Evolutionary conservation across 2,113 vertebrate genomes (phyloP), one percentile per base, ranked within the genome.

Genomic region (Talpa occidentalis): DNA sequence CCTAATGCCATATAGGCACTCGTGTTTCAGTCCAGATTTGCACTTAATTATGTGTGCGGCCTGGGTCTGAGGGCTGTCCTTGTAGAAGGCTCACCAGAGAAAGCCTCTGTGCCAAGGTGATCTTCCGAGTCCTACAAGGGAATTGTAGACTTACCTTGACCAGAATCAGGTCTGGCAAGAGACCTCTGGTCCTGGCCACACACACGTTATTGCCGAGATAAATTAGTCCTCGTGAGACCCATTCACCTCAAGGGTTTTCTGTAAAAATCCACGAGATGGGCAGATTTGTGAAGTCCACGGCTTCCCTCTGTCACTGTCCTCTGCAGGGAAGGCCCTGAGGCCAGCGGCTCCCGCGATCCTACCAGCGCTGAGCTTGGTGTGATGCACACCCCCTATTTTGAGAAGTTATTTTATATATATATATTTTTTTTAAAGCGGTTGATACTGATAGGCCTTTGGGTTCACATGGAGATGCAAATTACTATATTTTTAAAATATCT

Each of bases 401-500:
- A 88, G 42, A 80, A 30, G 14, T 40, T 37, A 19, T 72, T 87
- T 60, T 10, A 35, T 26, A 60, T 26, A 44, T 14, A 2, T 77
- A 21, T 37, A 49, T 56, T 62, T 73, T 40, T 70, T 85, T 76
- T 54, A n/a, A 59, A 59, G n/a, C 37, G 49, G 14, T 89, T 59
- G 60, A 77, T 35, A 30, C 6, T 35, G 37, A 64, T 56, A 64
- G 16, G 24, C 37, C 72, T 79, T 76, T 37, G 64, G 30, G 19
- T 76, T 52, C 69, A 81, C 54, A 67, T 37, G 44, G 32, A 70
- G 4, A 78, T n/a, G 9, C 64, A 26, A 87, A 67, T 59, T 37
- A 73, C 54, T 77, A 69, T 72, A 64, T 90, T 93, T 9, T 52
- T 26, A n/a, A 67, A 87, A 72, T 82, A 78, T 94, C 35, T 42